Evolutionary conservation across 2,113 vertebrate species (phyloP).

Genomic region (Lepisosteus oculatus): DNA sequence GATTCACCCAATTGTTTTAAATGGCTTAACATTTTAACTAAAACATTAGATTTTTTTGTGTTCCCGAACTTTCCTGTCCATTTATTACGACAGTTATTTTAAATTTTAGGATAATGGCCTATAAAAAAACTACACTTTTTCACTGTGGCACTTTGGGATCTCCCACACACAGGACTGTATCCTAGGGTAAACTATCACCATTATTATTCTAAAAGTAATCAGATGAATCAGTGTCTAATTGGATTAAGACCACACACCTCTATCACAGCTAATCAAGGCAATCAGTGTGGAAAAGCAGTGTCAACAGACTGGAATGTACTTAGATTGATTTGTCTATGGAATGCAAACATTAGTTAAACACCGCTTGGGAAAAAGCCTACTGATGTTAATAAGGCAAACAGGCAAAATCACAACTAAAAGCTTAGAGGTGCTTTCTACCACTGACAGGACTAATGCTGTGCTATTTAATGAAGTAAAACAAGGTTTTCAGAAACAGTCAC

Average conservation of each 20-base stretch:
- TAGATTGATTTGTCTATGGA: constrained; percentile 65
- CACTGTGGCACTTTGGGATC: too few relatives aligned
- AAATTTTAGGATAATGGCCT: too few relatives aligned
- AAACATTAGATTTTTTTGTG: too few relatives aligned
- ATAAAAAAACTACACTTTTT: too few relatives aligned
- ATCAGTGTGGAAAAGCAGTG: constrained; percentile 75
- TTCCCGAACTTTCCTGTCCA: too few relatives aligned
- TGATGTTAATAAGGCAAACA: background rate
- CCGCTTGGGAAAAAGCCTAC: constrained; percentile 11
- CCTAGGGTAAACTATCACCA: too few relatives aligned
- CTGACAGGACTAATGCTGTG: background rate
- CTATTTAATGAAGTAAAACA: background rate
- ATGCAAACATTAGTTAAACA: constrained; percentile 42
- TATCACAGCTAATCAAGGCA: constrained; percentile 53
- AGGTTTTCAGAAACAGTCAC: background rate
- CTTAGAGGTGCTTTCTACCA: background rate
- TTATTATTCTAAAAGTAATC: too few relatives aligned
- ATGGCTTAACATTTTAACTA: too few relatives aligned
- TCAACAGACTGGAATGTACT: constrained; percentile 70
- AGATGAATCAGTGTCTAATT: constrained; percentile 43
- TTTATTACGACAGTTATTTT: too few relatives aligned
- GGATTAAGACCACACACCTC: constrained; percentile 74
- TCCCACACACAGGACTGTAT: too few relatives aligned
- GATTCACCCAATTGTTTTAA: too few relatives aligned
- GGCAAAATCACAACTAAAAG: background rate